phyloP scores from a whole-genome alignment of 2,797 vertebrate genomes.

The Ptychadena robeensis region DNA sequence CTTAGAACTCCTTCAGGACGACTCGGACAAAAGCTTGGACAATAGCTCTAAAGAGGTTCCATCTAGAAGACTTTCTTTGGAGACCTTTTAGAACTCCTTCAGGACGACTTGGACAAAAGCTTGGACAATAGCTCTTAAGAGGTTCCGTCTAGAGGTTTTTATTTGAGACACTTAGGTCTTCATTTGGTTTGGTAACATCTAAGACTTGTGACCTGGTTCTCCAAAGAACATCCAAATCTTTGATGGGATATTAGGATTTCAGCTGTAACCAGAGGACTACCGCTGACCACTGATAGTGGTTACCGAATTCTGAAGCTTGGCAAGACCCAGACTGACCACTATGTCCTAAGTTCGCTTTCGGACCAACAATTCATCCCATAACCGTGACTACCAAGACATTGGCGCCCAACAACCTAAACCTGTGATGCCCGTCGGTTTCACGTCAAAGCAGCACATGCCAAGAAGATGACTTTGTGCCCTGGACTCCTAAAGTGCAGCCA shows the following conservation, averaged over 20 bases:
- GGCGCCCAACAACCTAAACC: neutral
- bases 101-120: conserved; percentile 14
- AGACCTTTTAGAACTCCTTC: too few relatives aligned
- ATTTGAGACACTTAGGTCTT: neutral
- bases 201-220: neutral
- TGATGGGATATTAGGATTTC: too few relatives aligned
- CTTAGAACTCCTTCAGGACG: too few relatives aligned
- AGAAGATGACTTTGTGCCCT: conserved; percentile 46
- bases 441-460: neutral
- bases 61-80: too few relatives aligned
- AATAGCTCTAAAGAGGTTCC: too few relatives aligned
- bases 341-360: neutral
- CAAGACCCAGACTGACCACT: neutral
- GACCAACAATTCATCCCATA: neutral
- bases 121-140: neutral
- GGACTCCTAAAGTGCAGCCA: conserved; percentile 24
- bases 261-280: neutral
- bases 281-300: too few relatives aligned
- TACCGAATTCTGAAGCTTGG: too few relatives aligned
- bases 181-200: neutral
- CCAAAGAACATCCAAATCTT: neutral
- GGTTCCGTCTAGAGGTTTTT: neutral
- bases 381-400: neutral
- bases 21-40: too few relatives aligned
- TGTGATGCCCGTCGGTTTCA: neutral